phyloP scores from a whole-genome alignment of 2,797 vertebrate genomes.

The Acanthurus leucopareius region DNA sequence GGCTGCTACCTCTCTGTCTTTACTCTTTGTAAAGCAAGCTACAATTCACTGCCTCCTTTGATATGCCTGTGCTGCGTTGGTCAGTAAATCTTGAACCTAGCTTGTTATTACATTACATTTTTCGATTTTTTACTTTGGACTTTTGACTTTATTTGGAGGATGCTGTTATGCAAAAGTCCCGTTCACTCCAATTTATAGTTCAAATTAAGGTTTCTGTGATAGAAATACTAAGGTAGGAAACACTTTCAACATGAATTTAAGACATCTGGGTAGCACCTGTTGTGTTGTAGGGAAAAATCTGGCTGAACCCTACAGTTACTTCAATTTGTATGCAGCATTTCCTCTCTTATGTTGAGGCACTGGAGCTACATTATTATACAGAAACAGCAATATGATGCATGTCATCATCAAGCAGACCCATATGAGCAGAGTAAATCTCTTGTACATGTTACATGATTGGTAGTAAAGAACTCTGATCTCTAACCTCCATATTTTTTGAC shows the following conservation, averaged over 20 bases:
- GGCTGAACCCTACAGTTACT: slow-evolving; percentile 13
- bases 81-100: neutral
- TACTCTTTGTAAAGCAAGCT: neutral
- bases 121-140: neutral
- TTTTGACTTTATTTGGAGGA: neutral
- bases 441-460: slow-evolving; percentile 24
- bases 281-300: neutral
- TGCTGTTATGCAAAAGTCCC: neutral
- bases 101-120: neutral
- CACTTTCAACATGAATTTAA: neutral
- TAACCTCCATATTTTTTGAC: neutral
- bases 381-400: slow-evolving; percentile 2
- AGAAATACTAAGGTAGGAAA: slow-evolving; percentile 1
- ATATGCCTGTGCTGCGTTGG: neutral
- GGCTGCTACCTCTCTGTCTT: neutral
- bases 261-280: slow-evolving; percentile 57
- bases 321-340: neutral
- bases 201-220: slow-evolving; percentile 3
- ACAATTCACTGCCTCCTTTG: slow-evolving; percentile 7
- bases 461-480: neutral
- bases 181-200: slow-evolving; percentile 2
- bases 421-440: slow-evolving; percentile 35
- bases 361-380: slow-evolving; percentile 1
- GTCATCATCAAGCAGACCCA: slow-evolving; percentile 13
- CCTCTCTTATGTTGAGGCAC: neutral